Evolutionary conservation across 2,888 invertebrate species (phyloP).

Genomic region (Rhagium mordax): DNA sequence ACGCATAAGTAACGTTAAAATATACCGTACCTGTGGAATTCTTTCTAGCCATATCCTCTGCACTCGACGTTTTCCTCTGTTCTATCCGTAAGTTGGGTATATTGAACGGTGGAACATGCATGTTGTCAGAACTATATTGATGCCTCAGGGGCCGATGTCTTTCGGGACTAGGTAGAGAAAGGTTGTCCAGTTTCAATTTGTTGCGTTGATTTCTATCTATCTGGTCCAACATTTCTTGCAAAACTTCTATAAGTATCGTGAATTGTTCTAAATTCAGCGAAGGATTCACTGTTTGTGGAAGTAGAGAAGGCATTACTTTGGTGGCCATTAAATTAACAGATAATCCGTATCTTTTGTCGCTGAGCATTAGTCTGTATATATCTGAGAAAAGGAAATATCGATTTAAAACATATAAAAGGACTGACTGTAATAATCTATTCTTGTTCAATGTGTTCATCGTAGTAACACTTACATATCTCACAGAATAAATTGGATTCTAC

Average conservation of each 20-base stretch:
- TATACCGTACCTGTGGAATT: constrained; percentile 80
- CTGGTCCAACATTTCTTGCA: constrained; percentile 93
- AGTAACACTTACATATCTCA: constrained; percentile 20
- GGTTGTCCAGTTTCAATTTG: constrained; percentile 89
- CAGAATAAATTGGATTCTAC: constrained; percentile 23
- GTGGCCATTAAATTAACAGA: constrained; percentile 94
- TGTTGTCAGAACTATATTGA: constrained; percentile 89
- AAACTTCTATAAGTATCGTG: constrained; percentile 83
- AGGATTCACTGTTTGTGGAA: constrained; percentile 94
- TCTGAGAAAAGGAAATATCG: constrained; percentile 74
- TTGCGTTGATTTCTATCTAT: constrained; percentile 91
- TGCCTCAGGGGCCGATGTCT: constrained; percentile 83
- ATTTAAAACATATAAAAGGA: background rate
- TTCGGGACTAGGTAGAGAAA: constrained; percentile 83
- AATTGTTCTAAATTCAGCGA: constrained; percentile 88
- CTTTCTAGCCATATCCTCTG: constrained; percentile 92
- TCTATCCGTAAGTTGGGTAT: constrained; percentile 91
- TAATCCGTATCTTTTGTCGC: constrained; percentile 92
- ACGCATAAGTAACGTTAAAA: too few species aligned
- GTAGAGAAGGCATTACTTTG: constrained; percentile 91
- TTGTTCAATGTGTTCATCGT: background rate
- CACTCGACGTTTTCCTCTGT: constrained; percentile 90
- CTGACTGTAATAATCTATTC: background rate
- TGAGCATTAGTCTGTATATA: constrained; percentile 92
- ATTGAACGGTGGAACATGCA: constrained; percentile 88